Base-by-base conservation (phyloP, 1,140 invertebrate genomes). In the Drosophila arizonae region DNA sequence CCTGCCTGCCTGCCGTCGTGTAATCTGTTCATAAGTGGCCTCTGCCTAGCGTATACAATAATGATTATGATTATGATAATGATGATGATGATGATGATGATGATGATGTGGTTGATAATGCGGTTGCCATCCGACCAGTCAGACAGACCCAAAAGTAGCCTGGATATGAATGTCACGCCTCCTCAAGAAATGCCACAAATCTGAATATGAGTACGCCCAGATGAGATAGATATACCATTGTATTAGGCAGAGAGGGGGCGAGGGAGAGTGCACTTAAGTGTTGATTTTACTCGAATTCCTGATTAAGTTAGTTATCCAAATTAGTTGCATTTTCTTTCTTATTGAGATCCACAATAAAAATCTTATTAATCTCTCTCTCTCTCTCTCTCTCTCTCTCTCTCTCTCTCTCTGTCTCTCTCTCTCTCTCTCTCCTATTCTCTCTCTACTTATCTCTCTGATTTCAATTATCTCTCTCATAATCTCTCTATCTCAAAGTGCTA, bases 1-100 rank as follows among this genome's bases (percentile, higher is more conserved):
- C 33, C 15, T 58, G 36, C 39, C 56, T 58, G 36, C 39, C 56
- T 58, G 4, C 33, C 15, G 24, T 75, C 21, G 48, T 76, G 67
- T 82, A 82, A 82, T 82, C 72, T 78, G 80, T 46, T 64, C 80
- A 69, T 84, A 84, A 84, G 80, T 84, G 80, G 80, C 80, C 77
- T 73, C 77, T 73, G 76, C 76, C 67, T 72, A 79, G 72, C 72
- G 56, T 73, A 73, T 73, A 61, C 10, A 8, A 46, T 17, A 46
- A 46, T 46, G 15, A 46, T 46, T 6, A 46, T 46, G 43, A 45
- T 45, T 5, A 28, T 30, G 13, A 67, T 62, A 33, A 72, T 81
- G 41, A 68, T 52, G 36, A 51, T 57, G 30, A 33, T 57, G 24
- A 51, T 57, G 30, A 33, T 57, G 24, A 73, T 77, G 60, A 73